Percentiles rank a stretch among this genome's conserved stretches.
These are phyloP conservation scores for Macroramphosus scolopax DNA, from an alignment of 2,797 vertebrate genomes.

Conservation along the genomic window DNA sequence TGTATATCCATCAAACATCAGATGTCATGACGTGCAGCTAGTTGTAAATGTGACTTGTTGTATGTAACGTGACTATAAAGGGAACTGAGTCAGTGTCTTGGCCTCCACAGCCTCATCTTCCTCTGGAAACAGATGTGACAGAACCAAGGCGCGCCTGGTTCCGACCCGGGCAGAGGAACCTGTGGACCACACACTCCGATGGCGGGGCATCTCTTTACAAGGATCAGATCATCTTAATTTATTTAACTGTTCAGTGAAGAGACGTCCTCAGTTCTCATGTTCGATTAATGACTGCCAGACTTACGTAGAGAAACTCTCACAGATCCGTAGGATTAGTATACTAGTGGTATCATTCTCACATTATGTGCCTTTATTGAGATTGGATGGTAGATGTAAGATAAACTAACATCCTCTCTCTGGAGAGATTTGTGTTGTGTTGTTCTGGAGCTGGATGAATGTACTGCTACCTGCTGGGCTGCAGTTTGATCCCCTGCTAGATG, in stretches of 20 bases:
- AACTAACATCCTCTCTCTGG: slow-evolving; percentile 14
- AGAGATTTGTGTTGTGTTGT: slow-evolving; percentile 23
- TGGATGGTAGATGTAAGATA: too few relatives aligned
- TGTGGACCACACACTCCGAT: slow-evolving; percentile 55
- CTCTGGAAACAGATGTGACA: slow-evolving; percentile 64
- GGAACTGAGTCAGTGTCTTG: not conserved
- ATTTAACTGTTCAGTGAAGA: slow-evolving; percentile 64
- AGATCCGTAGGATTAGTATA: slow-evolving; percentile 50
- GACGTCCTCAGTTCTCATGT: slow-evolving; percentile 51
- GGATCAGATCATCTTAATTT: slow-evolving; percentile 70
- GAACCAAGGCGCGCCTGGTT: slow-evolving; percentile 45
- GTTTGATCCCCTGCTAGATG: too few relatives aligned
- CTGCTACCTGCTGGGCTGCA: slow-evolving; percentile 17
- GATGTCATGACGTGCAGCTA: not conserved
- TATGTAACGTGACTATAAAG: not conserved
- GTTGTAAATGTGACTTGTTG: not conserved
- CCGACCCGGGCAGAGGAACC: slow-evolving; percentile 35
- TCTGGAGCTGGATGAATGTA: slow-evolving; percentile 58
- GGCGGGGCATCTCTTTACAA: slow-evolving; percentile 60
- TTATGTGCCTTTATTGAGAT: slow-evolving; percentile 37
- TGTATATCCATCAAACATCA: too few relatives aligned
- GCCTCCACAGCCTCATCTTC: slow-evolving; percentile 65
- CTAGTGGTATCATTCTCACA: slow-evolving; percentile 42
- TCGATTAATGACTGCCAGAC: slow-evolving; percentile 30
- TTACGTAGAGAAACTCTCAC: slow-evolving; percentile 38